Conservation (phyloP, 1,140 invertebrate genomes). For the Trachymyrmex septentrionalis region DNA sequence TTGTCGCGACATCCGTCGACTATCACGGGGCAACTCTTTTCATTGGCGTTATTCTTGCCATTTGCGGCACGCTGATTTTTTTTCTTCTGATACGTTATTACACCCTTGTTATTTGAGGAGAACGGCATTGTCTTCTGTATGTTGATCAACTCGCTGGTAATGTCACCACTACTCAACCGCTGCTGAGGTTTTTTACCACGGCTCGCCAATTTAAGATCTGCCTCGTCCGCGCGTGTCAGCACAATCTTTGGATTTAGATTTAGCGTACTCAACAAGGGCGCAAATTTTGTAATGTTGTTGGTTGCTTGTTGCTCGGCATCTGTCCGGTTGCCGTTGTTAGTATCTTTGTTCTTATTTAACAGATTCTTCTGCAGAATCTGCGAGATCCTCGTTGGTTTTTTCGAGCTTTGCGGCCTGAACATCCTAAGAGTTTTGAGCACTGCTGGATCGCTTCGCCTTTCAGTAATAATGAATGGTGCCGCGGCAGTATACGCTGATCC, state of each 20-base stretch:
- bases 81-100: slow-evolving; percentile 80
- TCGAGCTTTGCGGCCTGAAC: slow-evolving; percentile 85
- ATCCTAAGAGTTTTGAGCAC: slow-evolving; percentile 87
- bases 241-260: slow-evolving; percentile 87
- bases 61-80: slow-evolving; percentile 69
- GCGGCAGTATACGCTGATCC: slow-evolving; percentile 82
- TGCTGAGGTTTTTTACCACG: slow-evolving; percentile 80
- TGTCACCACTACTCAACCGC: slow-evolving; percentile 77
- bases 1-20: background rate
- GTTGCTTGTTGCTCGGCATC: slow-evolving; percentile 68
- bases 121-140: slow-evolving; percentile 83
- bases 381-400: slow-evolving; percentile 79
- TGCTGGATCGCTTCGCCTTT: slow-evolving; percentile 87
- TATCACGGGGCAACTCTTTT: slow-evolving; percentile 27
- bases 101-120: slow-evolving; percentile 80
- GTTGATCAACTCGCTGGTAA: slow-evolving; percentile 82
- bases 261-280: slow-evolving; percentile 85
- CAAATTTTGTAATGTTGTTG: slow-evolving; percentile 80
- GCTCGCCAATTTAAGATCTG: slow-evolving; percentile 76
- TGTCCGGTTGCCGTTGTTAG: slow-evolving; percentile 62
- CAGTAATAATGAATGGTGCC: slow-evolving; percentile 82
- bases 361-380: slow-evolving; percentile 77
- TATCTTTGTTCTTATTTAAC: slow-evolving; percentile 79
- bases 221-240: slow-evolving; percentile 84
- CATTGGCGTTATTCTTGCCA: slow-evolving; percentile 21